Base-by-base conservation (phyloP, 1,140 invertebrate genomes). In the Aphelinus certus region DNA sequence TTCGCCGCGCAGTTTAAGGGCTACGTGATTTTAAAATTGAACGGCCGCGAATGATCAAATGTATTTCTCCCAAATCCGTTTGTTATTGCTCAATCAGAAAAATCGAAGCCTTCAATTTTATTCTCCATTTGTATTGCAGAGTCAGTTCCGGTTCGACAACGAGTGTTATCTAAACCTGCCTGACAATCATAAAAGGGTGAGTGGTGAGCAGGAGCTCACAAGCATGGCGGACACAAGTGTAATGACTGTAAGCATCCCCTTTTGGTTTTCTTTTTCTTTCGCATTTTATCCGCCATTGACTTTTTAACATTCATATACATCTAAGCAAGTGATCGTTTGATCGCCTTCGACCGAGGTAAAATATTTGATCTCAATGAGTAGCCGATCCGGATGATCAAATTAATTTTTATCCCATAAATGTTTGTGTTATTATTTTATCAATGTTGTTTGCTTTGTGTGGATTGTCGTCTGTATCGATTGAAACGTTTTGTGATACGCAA, bases 61-160 rank as follows among this genome's bases (percentile, higher is more conserved):
- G 26, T 26, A 26, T 26, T 26, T 26, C 26, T 26, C 26, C 26
- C 26, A 26, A 26, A 26, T 26, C 26, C 26, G 26, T 26, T 26
- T 26, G 26, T 26, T 26, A 26, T 26, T 26, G 26, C 26, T 26
- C 26, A 26, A 26, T 26, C 26, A 26, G 26, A 26, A 26, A 26
- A 26, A 26, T 26, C 26, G 26, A 26, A 26, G 26, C 26, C 26
- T 26, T 26, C 26, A 26, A 26, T 26, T 26, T 26, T 26, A 26
- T 26, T 26, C 26, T 26, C 26, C 26, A 26, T 26, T 26, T 26
- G 26, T 26, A 46, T 78, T 80, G 83, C 92, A 98, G 96, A 98
- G 96, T 91, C 97, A 98, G 90, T 99, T 98, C 91, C 93, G 96
- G 84, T 98, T 98, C 91, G 96, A 98, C 91, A 98, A 98, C 91